Percentiles rank a stretch among this genome's conserved stretches.
Evolutionary conservation across 2,113 vertebrate genomes (phyloP).

Genomic region (Perca fluviatilis): DNA sequence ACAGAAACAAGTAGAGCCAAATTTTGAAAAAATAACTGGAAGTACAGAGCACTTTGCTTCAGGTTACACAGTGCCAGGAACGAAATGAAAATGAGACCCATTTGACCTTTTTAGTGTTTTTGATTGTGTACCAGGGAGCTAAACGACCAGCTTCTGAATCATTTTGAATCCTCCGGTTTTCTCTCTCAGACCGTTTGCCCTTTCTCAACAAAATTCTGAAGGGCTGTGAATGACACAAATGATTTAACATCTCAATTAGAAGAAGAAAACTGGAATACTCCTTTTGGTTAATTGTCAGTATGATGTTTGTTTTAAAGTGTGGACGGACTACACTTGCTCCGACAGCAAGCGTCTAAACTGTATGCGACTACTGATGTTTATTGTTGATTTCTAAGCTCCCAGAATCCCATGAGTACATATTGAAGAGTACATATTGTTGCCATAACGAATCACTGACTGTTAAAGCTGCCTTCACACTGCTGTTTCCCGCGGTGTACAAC

Average conservation of each 20-base stretch:
- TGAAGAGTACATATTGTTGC: slow-evolving; percentile 22
- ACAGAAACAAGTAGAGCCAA: not conserved
- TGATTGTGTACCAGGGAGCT: not conserved
- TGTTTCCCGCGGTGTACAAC: slow-evolving; percentile 45
- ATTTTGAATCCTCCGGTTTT: not conserved
- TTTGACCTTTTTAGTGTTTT: not conserved
- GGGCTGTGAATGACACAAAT: slow-evolving; percentile 1
- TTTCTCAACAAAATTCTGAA: not conserved
- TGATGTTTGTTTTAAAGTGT: not conserved
- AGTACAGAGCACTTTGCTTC: slow-evolving; percentile 22
- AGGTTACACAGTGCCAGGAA: not conserved
- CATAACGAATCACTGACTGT: slow-evolving; percentile 8
- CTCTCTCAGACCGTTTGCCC: not conserved
- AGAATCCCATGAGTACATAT: not conserved
- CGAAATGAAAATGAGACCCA: not conserved
- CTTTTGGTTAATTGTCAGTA: not conserved
- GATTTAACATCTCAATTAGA: slow-evolving; percentile 15
- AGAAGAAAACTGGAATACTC: slow-evolving; percentile 19
- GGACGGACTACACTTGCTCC: not conserved
- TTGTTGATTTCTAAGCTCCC: slow-evolving; percentile 14
- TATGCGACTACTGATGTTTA: slow-evolving; percentile 65
- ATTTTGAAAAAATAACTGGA: slow-evolving; percentile 25
- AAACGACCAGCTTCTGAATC: not conserved
- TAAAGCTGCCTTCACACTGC: slow-evolving; percentile 40
- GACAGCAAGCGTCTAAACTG: slow-evolving; percentile 16